These are phyloP conservation scores for Rafetus swinhoei DNA, from an alignment of 2,113 vertebrate species.

Conservation along the genomic window DNA sequence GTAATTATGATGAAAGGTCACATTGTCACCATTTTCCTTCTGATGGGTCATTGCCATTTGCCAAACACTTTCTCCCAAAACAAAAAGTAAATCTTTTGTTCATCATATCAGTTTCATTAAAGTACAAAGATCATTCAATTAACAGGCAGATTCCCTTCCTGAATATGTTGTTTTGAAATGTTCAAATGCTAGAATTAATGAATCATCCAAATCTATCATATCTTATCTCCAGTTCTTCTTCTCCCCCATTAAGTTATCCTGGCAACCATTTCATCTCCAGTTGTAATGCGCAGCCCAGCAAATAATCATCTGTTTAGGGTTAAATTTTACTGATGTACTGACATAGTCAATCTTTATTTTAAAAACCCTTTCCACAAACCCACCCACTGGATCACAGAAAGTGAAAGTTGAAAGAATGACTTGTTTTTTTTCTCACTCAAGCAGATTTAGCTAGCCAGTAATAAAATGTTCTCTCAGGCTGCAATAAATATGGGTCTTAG, in stretches of 20 bases:
- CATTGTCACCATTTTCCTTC: neutral
- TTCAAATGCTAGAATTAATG: neutral
- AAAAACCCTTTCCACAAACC: neutral
- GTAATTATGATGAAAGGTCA: neutral
- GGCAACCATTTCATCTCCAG: neutral
- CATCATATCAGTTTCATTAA: neutral
- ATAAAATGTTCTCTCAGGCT: conserved; percentile 38
- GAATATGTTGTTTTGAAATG: neutral
- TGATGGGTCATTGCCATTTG: neutral
- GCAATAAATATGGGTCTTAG: conserved; percentile 34
- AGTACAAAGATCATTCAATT: neutral
- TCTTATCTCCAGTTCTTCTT: neutral
- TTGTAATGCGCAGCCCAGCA: neutral
- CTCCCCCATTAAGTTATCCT: neutral
- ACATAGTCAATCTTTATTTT: neutral
- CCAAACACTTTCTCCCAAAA: neutral
- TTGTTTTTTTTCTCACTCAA: conserved; percentile 34
- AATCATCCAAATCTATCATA: neutral
- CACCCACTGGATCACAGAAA: neutral
- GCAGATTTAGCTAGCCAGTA: neutral
- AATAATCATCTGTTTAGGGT: neutral
- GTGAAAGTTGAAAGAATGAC: conserved; percentile 17
- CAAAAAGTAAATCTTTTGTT: fast-evolving
- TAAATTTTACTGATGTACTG: neutral
- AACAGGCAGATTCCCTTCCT: neutral